Evolutionary conservation across 2,113 vertebrate genomes (phyloP).

Genomic region (Cyphotilapia sp.): DNA sequence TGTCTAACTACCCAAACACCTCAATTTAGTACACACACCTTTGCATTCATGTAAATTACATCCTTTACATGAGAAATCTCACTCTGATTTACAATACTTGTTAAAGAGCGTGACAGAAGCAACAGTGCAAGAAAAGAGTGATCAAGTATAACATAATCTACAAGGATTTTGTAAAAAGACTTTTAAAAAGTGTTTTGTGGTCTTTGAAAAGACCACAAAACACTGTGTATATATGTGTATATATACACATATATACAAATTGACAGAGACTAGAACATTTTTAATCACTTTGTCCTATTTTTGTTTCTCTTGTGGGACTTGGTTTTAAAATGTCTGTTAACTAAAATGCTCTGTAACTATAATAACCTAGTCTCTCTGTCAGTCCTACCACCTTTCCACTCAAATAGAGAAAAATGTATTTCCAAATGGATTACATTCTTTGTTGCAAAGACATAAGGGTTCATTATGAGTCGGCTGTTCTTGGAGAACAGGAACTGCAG

Average conservation of each 20-base stretch:
- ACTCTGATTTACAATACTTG: neutral
- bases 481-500: conserved; percentile 5
- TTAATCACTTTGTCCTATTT: neutral
- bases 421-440: neutral
- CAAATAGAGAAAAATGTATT: neutral
- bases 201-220: neutral
- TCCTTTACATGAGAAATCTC: neutral
- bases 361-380: neutral
- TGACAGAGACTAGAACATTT: neutral
- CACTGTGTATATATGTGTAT: no score
- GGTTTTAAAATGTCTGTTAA: neutral
- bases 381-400: neutral
- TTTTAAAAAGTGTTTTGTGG: neutral
- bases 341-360: neutral
- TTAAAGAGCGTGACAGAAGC: neutral
- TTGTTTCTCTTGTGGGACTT: neutral
- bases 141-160: neutral
- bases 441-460: neutral
- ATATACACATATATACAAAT: neutral
- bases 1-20: neutral
- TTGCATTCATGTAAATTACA: neutral
- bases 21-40: neutral
- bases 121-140: neutral
- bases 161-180: neutral
- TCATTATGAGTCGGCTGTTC: neutral